A percentile compares a stretch with the other conserved stretches of the same genome.
phyloP scores from a whole-genome alignment of 2,888 invertebrate species.

The Lingula anatina region DNA sequence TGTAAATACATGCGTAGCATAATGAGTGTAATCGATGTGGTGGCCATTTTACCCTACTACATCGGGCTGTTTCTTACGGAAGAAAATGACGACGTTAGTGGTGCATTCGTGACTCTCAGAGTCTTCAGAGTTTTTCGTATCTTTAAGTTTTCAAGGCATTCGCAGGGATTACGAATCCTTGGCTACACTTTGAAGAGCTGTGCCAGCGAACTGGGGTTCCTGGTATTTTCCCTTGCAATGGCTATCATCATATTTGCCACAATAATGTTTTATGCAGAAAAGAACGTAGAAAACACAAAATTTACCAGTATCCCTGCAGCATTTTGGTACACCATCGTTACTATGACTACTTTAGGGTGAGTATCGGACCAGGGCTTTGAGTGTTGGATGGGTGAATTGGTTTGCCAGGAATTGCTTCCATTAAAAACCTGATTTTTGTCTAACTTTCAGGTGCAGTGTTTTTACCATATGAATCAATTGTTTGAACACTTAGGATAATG shows the following conservation, averaged over 20 bases:
- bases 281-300: slow-evolving; percentile 92
- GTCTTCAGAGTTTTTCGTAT: slow-evolving; percentile 99
- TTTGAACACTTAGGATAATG: too few species aligned
- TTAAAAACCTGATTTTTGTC: not conserved
- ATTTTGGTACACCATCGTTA: slow-evolving; percentile 99
- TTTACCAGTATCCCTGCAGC: slow-evolving; percentile 99
- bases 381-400: not conserved
- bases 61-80: slow-evolving; percentile 96
- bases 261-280: slow-evolving; percentile 99
- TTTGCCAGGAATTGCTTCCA: too few species aligned
- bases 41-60: slow-evolving; percentile 98
- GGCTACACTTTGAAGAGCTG: slow-evolving; percentile 99
- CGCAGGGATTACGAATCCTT: slow-evolving; percentile 94
- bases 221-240: slow-evolving; percentile 99
- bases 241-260: slow-evolving; percentile 99
- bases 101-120: slow-evolving; percentile 96
- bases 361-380: slow-evolving; percentile 50
- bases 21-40: slow-evolving; percentile 99
- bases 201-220: slow-evolving; percentile 97
- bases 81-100: slow-evolving; percentile 97
- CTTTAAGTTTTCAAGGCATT: slow-evolving; percentile 99
- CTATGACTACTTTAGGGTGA: slow-evolving; percentile 99
- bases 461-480: too few species aligned
- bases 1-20: slow-evolving; percentile 97
- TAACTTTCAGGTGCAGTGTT: not conserved